phyloP scores from a whole-genome alignment of 2,888 invertebrate species.

The Lacanobia wlatinum region DNA sequence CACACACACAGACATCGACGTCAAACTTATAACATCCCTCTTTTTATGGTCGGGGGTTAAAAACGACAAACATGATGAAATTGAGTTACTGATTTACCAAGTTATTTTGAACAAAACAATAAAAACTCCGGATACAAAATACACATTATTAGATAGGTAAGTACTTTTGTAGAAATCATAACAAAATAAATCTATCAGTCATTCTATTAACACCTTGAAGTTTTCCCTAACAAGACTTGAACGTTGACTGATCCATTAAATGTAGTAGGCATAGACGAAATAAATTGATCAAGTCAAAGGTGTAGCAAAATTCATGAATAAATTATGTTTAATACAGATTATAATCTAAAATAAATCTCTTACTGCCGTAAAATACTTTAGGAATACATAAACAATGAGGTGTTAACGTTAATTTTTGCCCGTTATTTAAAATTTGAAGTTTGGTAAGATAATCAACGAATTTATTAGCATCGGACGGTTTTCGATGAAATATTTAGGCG shows the following conservation, averaged over 20 bases:
- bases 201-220: not conserved
- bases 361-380: conserved; percentile 28
- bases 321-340: conserved; percentile 34
- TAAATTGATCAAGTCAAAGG: conserved; percentile 23
- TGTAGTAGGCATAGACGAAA: not conserved
- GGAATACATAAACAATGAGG: conserved; percentile 33
- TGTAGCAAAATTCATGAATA: conserved; percentile 36
- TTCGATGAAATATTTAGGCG: conserved; percentile 46
- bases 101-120: not conserved
- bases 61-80: not conserved
- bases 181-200: not conserved
- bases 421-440: conserved; percentile 4
- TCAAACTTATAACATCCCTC: too few relatives aligned
- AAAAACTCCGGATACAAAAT: not conserved
- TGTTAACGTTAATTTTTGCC: conserved; percentile 27
- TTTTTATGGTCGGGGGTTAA: too few relatives aligned
- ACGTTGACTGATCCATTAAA: not conserved
- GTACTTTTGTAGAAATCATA: not conserved
- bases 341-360: conserved; percentile 34
- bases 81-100: not conserved
- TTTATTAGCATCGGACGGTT: conserved; percentile 34
- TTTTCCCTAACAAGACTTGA: not conserved
- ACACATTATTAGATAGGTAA: not conserved
- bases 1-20: too few relatives aligned
- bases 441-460: conserved; percentile 15